A percentile compares a stretch with the other conserved stretches of the same genome.
These are phyloP conservation scores for Acholoe squamosa DNA, from an alignment of 2,888 invertebrate species.

Conservation along the genomic window DNA sequence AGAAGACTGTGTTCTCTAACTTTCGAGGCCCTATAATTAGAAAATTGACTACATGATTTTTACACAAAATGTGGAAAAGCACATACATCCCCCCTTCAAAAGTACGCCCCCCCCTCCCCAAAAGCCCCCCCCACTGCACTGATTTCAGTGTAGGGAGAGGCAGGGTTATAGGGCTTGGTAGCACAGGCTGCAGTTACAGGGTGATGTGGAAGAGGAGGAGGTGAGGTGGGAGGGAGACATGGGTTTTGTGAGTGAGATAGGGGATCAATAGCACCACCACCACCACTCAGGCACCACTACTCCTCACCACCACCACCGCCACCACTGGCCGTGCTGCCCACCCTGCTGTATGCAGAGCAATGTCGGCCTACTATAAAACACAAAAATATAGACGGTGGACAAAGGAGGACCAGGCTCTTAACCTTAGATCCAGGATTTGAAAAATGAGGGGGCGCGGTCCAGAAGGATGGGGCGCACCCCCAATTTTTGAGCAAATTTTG, in stretches of 20 bases:
- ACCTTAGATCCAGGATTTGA: too few species aligned
- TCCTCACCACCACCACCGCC: neutral
- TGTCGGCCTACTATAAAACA: neutral
- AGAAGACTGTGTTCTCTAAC: too few species aligned
- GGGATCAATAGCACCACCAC: conserved; percentile 16
- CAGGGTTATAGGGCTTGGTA: too few species aligned
- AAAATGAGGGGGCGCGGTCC: too few species aligned
- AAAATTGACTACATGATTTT: too few species aligned
- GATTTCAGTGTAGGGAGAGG: neutral
- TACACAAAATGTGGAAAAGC: too few species aligned
- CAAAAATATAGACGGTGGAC: neutral
- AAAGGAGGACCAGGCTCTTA: too few species aligned
- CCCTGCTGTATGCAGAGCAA: neutral
- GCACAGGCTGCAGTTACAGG: neutral
- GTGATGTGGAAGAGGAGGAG: neutral
- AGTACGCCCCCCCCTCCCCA: neutral
- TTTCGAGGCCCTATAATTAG: too few species aligned
- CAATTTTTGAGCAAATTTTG: too few species aligned
- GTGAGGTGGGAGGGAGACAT: conserved; percentile 37
- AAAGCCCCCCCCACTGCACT: neutral
- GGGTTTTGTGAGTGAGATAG: conserved; percentile 26
- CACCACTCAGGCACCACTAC: neutral
- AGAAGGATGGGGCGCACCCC: too few species aligned
- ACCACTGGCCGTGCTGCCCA: neutral
- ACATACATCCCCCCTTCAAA: too few species aligned